A percentile compares a stretch with the other conserved stretches of the same genome.
Evolutionary conservation across 2,888 invertebrate genomes (phyloP).

Genomic region (Drosophila subquinaria): DNA sequence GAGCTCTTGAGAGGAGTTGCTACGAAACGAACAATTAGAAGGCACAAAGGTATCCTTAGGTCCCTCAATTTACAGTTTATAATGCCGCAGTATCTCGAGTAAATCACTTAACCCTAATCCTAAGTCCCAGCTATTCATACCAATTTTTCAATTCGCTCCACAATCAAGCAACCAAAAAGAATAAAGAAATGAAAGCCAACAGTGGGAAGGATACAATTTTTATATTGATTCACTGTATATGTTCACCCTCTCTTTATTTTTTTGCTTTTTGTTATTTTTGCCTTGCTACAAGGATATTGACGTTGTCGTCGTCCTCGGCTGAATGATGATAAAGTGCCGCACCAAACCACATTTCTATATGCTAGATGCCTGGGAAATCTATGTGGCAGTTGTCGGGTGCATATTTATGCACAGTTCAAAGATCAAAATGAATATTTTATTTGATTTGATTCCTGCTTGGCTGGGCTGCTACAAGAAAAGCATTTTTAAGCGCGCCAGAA

Average conservation of each 20-base stretch:
- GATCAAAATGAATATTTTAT: constrained; percentile 85
- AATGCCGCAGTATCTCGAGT: constrained; percentile 43
- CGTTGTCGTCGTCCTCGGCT: constrained; percentile 52
- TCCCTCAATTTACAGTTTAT: constrained; percentile 15
- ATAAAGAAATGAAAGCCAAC: constrained; percentile 20
- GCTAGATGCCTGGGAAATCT: constrained; percentile 40
- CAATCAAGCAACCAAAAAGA: constrained; percentile 31
- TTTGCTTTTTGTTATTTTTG: constrained; percentile 49
- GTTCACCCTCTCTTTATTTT: background rate
- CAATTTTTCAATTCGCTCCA: constrained; percentile 56
- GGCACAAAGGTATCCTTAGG: constrained; percentile 44
- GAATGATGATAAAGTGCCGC: constrained; percentile 70
- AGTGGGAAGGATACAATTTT: constrained; percentile 53
- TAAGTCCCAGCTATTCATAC: constrained; percentile 62
- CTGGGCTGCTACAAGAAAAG: constrained; percentile 77
- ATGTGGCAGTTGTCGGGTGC: constrained; percentile 56
- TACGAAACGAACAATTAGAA: constrained; percentile 58
- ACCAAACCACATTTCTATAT: constrained; percentile 71
- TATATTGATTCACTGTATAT: constrained; percentile 38
- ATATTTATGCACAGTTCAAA: constrained; percentile 84
- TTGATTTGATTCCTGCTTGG: constrained; percentile 79
- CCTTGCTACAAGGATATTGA: constrained; percentile 62
- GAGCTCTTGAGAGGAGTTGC: constrained; percentile 4
- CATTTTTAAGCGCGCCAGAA: constrained; percentile 77
- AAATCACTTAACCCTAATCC: constrained; percentile 73